phyloP scores from a whole-genome alignment of 1,140 invertebrate species.

The Chrysoperla carnea region DNA sequence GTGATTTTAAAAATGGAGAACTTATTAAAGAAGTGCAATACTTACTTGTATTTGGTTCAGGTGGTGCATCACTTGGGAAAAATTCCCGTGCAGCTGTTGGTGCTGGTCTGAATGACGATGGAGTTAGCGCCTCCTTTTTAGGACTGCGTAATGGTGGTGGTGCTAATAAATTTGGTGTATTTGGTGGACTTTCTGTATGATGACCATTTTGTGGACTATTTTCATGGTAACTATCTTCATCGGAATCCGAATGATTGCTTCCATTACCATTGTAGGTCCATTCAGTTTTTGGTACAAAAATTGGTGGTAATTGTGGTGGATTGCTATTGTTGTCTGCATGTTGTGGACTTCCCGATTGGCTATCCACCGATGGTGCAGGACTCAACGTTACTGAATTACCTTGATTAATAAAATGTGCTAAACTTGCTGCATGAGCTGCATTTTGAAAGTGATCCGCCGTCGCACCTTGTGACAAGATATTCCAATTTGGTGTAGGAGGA shows the following conservation, averaged over 20 bases:
- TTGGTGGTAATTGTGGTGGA: conserved; percentile 5
- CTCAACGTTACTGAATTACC: conserved; percentile 74
- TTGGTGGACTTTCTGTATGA: conserved; percentile 33
- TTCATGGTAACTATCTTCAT: conserved; percentile 41
- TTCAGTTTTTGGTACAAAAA: conserved; percentile 15
- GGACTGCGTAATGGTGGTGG: conserved; percentile 26
- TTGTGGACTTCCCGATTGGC: conserved; percentile 65
- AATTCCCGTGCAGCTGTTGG: conserved; percentile 33
- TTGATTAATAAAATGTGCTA: conserved; percentile 45
- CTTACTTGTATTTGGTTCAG: conserved; percentile 66
- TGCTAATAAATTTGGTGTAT: conserved; percentile 32
- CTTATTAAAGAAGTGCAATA: background rate
- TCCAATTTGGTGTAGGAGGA: conserved; percentile 61
- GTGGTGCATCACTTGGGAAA: conserved; percentile 47
- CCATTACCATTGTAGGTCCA: conserved; percentile 22
- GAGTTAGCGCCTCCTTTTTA: conserved; percentile 24
- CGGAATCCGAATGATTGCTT: conserved; percentile 57
- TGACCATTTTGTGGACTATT: conserved; percentile 21
- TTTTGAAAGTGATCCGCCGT: conserved; percentile 40
- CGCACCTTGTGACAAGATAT: conserved; percentile 32
- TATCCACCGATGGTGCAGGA: conserved; percentile 74
- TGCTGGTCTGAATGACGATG: conserved; percentile 23
- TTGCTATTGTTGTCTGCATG: conserved; percentile 30
- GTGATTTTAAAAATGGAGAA: too few relatives aligned
- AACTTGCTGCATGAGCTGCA: conserved; percentile 33